Conservation (phyloP, 2,888 invertebrate species). For the Zaprionus obscuricornis region DNA sequence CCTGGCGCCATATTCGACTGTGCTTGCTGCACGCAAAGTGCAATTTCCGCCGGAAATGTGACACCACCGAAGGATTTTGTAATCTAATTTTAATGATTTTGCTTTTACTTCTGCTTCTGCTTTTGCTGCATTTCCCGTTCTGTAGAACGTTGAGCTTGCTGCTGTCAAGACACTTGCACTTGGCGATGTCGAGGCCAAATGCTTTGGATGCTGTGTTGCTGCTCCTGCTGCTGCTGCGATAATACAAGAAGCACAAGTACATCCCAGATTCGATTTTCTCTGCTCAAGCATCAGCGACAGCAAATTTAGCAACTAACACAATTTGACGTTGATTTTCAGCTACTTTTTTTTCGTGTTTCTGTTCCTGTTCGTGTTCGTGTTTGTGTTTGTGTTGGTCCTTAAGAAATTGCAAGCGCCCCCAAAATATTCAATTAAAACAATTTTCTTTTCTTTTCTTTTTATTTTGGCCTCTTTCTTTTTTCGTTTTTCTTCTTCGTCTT, state of each 20-base stretch:
- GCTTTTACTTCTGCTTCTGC: conserved; percentile 51
- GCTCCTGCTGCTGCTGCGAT: too few relatives aligned
- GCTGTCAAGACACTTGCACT: neutral
- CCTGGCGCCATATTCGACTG: conserved; percentile 20
- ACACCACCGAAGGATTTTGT: conserved; percentile 74
- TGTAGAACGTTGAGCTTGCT: neutral
- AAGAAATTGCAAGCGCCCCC: conserved; percentile 47
- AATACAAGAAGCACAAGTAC: too few relatives aligned
- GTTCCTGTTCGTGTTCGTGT: conserved; percentile 17
- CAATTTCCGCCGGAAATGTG: conserved; percentile 77
- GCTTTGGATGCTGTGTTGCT: conserved; percentile 38
- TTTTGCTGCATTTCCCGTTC: conserved; percentile 48
- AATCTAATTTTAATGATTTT: conserved; percentile 78
- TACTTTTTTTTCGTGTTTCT: too few relatives aligned
- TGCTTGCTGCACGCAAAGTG: conserved; percentile 64
- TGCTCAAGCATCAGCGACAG: conserved; percentile 28
- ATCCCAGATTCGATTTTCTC: conserved; percentile 67
- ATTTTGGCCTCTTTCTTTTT: too few relatives aligned
- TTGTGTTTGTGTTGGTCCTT: conserved; percentile 36
- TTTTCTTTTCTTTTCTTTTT: conserved; percentile 32
- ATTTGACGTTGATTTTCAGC: conserved; percentile 58
- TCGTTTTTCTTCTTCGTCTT: too few relatives aligned
- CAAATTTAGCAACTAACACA: conserved; percentile 65
- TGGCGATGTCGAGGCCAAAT: conserved; percentile 51
- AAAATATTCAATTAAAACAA: conserved; percentile 74